phyloP scores from a whole-genome alignment of 2,797 vertebrate genomes.

The Pristis pectinata region DNA sequence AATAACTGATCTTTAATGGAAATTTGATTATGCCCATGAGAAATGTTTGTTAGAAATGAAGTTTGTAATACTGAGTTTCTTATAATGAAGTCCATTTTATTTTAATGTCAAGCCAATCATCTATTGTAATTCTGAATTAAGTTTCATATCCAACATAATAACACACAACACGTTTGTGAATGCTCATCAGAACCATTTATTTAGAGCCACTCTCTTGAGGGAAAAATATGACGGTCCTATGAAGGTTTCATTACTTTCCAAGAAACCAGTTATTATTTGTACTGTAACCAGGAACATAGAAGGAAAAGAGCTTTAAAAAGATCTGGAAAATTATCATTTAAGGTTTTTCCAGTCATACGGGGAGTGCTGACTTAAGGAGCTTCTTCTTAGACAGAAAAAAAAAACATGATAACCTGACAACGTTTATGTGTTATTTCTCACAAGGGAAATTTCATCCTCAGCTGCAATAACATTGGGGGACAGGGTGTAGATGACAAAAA shows the following conservation, averaged over 20 bases:
- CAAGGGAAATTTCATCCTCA: too few relatives aligned
- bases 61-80: neutral
- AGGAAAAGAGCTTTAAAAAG: neutral
- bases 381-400: neutral
- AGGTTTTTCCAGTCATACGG: neutral
- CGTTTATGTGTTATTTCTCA: neutral
- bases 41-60: neutral
- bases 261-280: neutral
- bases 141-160: neutral
- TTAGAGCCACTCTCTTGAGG: neutral
- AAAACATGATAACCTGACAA: neutral
- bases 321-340: neutral
- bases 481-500: too few relatives aligned
- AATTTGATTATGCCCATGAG: neutral
- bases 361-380: neutral
- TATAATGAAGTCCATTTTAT: neutral
- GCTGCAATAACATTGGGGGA: neutral
- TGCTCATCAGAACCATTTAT: neutral
- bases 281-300: neutral
- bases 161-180: neutral
- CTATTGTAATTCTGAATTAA: neutral
- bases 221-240: neutral
- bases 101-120: neutral
- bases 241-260: neutral
- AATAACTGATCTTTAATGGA: neutral